Conservation (phyloP, 2,797 vertebrate genomes). For the Rousettus madagascariensis region DNA sequence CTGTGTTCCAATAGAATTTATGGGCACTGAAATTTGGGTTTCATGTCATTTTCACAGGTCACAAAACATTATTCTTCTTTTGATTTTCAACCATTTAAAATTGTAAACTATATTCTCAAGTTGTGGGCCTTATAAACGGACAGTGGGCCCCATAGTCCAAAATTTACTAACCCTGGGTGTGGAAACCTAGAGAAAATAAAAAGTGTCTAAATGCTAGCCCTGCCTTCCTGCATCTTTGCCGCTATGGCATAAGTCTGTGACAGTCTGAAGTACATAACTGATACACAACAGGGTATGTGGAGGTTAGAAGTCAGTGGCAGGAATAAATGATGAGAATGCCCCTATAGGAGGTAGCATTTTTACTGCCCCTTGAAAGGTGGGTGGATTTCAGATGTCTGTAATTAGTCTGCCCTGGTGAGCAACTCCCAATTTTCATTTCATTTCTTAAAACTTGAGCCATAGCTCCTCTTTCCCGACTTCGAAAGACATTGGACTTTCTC, state of each 20-base stretch:
- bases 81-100: neutral
- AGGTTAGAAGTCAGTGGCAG: neutral
- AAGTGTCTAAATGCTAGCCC: neutral
- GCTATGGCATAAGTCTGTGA: neutral
- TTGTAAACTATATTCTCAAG: neutral
- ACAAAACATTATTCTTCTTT: conserved; percentile 16
- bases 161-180: neutral
- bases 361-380: neutral
- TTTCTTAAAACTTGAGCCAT: neutral
- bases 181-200: neutral
- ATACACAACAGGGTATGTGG: neutral
- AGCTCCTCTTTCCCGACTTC: neutral
- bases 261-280: neutral
- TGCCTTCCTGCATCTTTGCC: neutral
- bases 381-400: neutral
- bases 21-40: conserved; percentile 12
- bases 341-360: neutral
- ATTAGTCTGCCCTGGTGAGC: neutral
- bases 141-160: rapidly evolving
- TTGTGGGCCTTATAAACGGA: neutral
- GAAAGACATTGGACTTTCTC: neutral
- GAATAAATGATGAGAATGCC: neutral
- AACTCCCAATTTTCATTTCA: neutral
- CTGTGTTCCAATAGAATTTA: neutral
- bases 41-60: conserved; percentile 13